Conservation (phyloP, 2,888 invertebrate species). For the Iphiclides podalirius region DNA sequence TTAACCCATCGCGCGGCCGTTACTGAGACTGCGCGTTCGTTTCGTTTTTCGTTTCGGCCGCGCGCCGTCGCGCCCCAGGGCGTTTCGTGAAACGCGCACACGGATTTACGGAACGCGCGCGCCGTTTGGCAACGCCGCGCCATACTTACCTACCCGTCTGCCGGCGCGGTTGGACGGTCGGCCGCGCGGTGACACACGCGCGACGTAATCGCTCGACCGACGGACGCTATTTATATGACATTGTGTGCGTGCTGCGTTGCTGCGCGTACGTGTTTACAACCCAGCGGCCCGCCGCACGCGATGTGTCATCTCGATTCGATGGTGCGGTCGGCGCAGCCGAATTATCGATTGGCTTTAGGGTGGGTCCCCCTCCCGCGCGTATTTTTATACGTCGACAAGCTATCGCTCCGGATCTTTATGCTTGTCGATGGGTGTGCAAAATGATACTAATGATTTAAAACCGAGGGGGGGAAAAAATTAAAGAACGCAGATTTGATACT, state of each 20-base stretch:
- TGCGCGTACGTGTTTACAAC: constrained; percentile 73
- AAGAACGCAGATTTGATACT: too few relatives aligned
- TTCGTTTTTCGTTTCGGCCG: neutral
- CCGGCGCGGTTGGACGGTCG: constrained; percentile 40
- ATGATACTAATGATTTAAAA: too few relatives aligned
- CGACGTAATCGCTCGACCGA: constrained; percentile 61
- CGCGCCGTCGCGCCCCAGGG: neutral
- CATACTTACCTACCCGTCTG: constrained; percentile 54
- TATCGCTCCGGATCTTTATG: too few relatives aligned
- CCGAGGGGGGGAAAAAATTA: too few relatives aligned
- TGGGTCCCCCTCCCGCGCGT: neutral
- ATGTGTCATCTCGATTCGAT: constrained; percentile 62
- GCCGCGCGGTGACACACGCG: constrained; percentile 45
- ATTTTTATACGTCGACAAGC: too few relatives aligned
- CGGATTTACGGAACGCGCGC: constrained; percentile 39
- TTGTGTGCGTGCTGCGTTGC: constrained; percentile 53
- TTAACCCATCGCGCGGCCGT: neutral
- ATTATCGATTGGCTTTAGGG: neutral
- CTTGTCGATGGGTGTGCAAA: too few relatives aligned
- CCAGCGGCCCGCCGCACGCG: constrained; percentile 48
- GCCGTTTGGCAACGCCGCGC: constrained; percentile 65
- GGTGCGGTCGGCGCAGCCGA: neutral
- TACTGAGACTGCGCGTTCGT: neutral
- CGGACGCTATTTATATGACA: constrained; percentile 71
- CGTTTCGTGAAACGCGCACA: constrained; percentile 30